phyloP scores from a whole-genome alignment of 2,888 invertebrate genomes.

The Gastracanthus pulcherrimus region DNA sequence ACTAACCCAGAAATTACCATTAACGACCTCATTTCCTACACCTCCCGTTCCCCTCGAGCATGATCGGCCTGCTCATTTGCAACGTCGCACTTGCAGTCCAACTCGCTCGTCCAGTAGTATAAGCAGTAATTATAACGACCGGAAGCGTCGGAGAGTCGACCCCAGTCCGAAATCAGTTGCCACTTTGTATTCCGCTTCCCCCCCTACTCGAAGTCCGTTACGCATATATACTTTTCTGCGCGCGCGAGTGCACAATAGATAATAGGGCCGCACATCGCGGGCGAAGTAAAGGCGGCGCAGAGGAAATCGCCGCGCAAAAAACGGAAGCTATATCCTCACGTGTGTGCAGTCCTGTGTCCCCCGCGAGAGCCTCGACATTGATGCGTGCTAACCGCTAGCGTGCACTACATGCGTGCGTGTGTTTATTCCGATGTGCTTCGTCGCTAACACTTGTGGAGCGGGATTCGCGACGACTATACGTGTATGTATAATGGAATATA shows the following conservation, averaged over 20 bases:
- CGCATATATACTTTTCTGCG: not conserved
- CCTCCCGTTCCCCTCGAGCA: not conserved
- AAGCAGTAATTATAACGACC: constrained; percentile 37
- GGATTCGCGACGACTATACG: not conserved
- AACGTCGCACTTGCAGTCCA: constrained; percentile 12
- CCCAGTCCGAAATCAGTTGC: constrained; percentile 44
- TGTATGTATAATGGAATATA: not conserved
- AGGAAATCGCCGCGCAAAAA: constrained; percentile 17
- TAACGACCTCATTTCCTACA: constrained; percentile 26
- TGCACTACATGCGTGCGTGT: not conserved
- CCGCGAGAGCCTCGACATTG: constrained; percentile 42
- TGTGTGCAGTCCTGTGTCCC: constrained; percentile 15
- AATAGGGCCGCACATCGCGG: too few species aligned
- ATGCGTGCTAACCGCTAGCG: not conserved
- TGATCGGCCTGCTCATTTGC: constrained; percentile 14
- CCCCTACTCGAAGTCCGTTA: constrained; percentile 12
- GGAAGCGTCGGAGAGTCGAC: constrained; percentile 28
- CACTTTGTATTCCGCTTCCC: constrained; percentile 33
- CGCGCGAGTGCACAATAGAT: not conserved
- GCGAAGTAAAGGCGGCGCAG: not conserved
- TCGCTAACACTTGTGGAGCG: not conserved
- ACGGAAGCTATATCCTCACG: constrained; percentile 40
- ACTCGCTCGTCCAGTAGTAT: not conserved
- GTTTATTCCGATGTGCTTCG: not conserved
- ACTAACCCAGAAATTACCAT: not conserved